These are phyloP conservation scores for Caradrina kadenii DNA, from an alignment of 2,888 invertebrate species.

Conservation along the genomic window DNA sequence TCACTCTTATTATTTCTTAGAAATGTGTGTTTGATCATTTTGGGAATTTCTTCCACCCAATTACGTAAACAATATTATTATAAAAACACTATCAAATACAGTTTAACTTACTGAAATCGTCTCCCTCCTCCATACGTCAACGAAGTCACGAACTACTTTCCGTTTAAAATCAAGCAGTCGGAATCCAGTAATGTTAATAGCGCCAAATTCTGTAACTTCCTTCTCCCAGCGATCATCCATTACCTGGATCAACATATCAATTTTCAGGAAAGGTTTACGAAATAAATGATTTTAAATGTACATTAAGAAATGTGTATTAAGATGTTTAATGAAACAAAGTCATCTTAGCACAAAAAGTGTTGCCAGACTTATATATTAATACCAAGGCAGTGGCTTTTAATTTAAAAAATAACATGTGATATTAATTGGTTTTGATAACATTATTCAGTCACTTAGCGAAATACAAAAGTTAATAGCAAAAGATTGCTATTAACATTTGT, in stretches of 20 bases:
- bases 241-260: slow-evolving; percentile 91
- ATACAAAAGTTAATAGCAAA: neutral
- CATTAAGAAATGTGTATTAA: neutral
- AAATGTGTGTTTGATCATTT: no score
- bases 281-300: slow-evolving; percentile 6
- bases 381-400: no score
- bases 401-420: no score
- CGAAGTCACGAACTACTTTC: slow-evolving; percentile 95
- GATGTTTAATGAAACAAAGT: neutral
- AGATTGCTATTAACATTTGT: no score
- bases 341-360: neutral
- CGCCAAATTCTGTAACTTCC: slow-evolving; percentile 97
- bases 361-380: no score
- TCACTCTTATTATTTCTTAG: no score
- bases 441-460: neutral
- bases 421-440: neutral
- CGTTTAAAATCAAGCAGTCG: slow-evolving; percentile 96
- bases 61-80: neutral
- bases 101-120: slow-evolving; percentile 93
- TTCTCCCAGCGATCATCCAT: slow-evolving; percentile 98
- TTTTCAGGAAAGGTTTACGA: slow-evolving; percentile 11
- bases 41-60: no score
- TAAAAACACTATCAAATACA: neutral
- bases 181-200: slow-evolving; percentile 99
- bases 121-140: slow-evolving; percentile 95